A percentile compares a stretch with the other conserved stretches of the same genome.
phyloP scores from a whole-genome alignment of 2,797 vertebrate species.

The Morus bassanus region DNA sequence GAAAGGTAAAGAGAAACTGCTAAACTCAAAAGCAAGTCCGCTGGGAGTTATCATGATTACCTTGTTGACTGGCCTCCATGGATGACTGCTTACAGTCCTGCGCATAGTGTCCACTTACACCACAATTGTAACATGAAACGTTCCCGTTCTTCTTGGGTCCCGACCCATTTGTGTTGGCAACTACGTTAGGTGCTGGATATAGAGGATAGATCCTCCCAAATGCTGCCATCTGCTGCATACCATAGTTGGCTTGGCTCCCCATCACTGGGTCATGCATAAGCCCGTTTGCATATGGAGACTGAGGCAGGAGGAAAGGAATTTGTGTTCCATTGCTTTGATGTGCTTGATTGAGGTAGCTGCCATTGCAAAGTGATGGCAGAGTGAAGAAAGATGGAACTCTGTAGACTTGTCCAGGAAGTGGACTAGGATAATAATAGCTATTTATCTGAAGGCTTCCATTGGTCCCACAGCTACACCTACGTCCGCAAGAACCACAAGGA shows the following conservation, averaged over 20 bases:
- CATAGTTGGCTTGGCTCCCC: conserved; percentile 86
- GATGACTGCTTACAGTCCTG: conserved; percentile 93
- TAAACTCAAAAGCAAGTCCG: conserved; percentile 80
- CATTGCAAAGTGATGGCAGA: conserved; percentile 87
- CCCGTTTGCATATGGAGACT: conserved; percentile 80
- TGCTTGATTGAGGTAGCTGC: conserved; percentile 89
- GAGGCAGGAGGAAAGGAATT: conserved; percentile 86
- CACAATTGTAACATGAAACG: conserved; percentile 93
- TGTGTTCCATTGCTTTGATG: conserved; percentile 88
- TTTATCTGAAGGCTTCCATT: conserved; percentile 78
- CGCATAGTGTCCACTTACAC: conserved; percentile 89
- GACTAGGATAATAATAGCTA: conserved; percentile 85
- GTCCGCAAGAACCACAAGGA: conserved; percentile 83
- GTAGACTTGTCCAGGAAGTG: conserved; percentile 86
- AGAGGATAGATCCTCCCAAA: conserved; percentile 85
- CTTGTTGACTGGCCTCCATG: conserved; percentile 90
- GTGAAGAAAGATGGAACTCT: conserved; percentile 85
- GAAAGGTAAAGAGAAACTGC: conserved; percentile 52
- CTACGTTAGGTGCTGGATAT: conserved; percentile 82
- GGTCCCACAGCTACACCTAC: conserved; percentile 80
- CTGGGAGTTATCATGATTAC: conserved; percentile 82
- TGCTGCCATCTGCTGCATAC: conserved; percentile 88
- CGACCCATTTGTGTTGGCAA: conserved; percentile 79
- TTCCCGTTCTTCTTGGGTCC: conserved; percentile 91
- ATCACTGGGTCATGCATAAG: conserved; percentile 90